Evolutionary conservation across 2,888 invertebrate genomes (phyloP).

Genomic region (Metallyticus violacea): DNA sequence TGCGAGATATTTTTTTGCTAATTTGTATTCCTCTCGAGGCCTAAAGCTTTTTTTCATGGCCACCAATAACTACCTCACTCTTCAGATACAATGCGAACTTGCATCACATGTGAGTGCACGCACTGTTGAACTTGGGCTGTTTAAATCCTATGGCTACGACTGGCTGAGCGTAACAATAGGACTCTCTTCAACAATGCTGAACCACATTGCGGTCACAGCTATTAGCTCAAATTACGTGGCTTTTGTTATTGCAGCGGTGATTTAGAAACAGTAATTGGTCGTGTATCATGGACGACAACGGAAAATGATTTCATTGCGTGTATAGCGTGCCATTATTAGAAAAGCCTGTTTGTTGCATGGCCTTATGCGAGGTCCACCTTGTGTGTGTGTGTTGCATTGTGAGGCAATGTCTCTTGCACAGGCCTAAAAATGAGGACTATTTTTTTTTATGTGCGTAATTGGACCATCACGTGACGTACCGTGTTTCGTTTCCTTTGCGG

Average conservation of each 20-base stretch:
- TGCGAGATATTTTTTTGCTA: background rate
- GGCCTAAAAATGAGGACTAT: background rate
- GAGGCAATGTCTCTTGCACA: background rate
- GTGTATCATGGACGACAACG: background rate
- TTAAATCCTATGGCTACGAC: background rate
- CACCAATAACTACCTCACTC: background rate
- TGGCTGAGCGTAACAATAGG: background rate
- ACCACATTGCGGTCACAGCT: slow-evolving; percentile 7
- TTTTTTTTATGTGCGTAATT: background rate
- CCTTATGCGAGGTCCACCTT: background rate
- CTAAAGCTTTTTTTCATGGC: background rate
- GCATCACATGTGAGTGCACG: background rate
- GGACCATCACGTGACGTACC: background rate
- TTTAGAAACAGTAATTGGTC: slow-evolving; percentile 8
- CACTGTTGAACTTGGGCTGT: background rate
- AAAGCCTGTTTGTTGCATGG: background rate
- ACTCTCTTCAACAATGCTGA: slow-evolving; percentile 1
- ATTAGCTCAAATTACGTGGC: background rate
- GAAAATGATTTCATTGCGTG: slow-evolving; percentile 12
- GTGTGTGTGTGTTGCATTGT: background rate
- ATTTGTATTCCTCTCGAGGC: background rate
- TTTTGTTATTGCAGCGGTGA: background rate
- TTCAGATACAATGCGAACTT: background rate
- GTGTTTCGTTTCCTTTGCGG: too few relatives aligned
- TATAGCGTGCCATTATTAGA: background rate